Evolutionary conservation across 2,797 vertebrate species (phyloP).

Genomic region (Vultur gryphus): DNA sequence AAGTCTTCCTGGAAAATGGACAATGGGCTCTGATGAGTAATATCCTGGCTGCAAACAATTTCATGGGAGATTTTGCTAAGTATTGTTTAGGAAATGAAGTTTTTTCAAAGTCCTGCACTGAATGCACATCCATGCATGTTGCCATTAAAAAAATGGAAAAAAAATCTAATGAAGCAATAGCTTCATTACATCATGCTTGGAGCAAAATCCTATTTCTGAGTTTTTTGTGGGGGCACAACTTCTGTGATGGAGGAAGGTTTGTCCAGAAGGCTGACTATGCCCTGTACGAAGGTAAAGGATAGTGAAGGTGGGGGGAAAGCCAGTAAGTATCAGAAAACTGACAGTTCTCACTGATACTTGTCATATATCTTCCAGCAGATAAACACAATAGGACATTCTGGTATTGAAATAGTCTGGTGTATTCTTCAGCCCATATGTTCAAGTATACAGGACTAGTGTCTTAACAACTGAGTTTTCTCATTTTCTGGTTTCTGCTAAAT

Average conservation of each 20-base stretch:
- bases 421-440: not conserved
- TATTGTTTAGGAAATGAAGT: not conserved
- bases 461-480: not conserved
- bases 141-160: not conserved
- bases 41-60: not conserved
- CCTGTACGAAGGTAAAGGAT: not conserved
- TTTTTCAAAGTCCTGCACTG: not conserved
- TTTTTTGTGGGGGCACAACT: not conserved
- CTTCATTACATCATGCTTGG: not conserved
- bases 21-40: not conserved
- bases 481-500: not conserved
- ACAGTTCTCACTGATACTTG: not conserved
- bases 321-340: not conserved
- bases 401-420: not conserved
- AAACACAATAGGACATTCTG: not conserved
- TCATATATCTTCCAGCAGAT: not conserved
- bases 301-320: not conserved
- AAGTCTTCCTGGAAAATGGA: slow-evolving; percentile 16
- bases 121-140: not conserved
- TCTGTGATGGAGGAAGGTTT: not conserved
- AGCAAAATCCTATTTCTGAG: not conserved
- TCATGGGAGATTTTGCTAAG: not conserved
- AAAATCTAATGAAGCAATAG: not conserved
- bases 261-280: not conserved
- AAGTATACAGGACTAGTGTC: not conserved